These are phyloP conservation scores for Brachionus plicatilis DNA, from an alignment of 1,140 invertebrate genomes.

Conservation along the genomic window DNA sequence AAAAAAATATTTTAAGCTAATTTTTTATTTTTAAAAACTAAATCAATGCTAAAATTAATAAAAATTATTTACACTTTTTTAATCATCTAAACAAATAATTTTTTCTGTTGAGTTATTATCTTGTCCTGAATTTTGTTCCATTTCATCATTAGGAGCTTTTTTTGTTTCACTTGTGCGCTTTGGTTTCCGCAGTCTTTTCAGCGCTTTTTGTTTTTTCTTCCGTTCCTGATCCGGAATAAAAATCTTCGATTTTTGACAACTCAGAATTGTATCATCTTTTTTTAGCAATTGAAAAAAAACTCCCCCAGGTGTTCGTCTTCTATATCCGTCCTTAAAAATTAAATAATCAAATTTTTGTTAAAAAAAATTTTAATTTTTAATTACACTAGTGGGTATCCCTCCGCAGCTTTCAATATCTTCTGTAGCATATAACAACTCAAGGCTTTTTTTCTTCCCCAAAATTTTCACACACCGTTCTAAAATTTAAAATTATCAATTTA, in stretches of 20 bases:
- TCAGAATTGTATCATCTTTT: conserved; percentile 57
- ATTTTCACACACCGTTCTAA: conserved; percentile 67
- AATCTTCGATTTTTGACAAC: conserved; percentile 24
- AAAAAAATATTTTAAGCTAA: background rate
- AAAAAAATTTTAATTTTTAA: conserved; percentile 41
- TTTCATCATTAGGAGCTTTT: background rate
- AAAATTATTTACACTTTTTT: background rate
- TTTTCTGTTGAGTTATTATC: background rate
- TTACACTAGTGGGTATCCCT: conserved; percentile 72
- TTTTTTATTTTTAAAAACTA: background rate
- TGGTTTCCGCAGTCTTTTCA: background rate
- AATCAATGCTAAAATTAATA: background rate
- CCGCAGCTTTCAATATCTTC: conserved; percentile 72
- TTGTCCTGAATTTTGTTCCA: background rate
- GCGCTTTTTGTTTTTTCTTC: conserved; percentile 13
- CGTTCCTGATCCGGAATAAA: background rate
- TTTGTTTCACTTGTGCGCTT: background rate
- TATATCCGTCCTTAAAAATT: conserved; percentile 65
- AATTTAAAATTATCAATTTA: background rate
- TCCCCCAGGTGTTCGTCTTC: conserved; percentile 74
- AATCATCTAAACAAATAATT: background rate
- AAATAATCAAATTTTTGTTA: background rate
- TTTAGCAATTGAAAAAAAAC: conserved; percentile 75
- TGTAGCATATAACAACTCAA: conserved; percentile 71
- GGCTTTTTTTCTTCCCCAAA: conserved; percentile 67